Evolutionary conservation across 2,888 invertebrate genomes (phyloP), one percentile per base, ranked within the genome.

Genomic region (Osedax frankpressi): DNA sequence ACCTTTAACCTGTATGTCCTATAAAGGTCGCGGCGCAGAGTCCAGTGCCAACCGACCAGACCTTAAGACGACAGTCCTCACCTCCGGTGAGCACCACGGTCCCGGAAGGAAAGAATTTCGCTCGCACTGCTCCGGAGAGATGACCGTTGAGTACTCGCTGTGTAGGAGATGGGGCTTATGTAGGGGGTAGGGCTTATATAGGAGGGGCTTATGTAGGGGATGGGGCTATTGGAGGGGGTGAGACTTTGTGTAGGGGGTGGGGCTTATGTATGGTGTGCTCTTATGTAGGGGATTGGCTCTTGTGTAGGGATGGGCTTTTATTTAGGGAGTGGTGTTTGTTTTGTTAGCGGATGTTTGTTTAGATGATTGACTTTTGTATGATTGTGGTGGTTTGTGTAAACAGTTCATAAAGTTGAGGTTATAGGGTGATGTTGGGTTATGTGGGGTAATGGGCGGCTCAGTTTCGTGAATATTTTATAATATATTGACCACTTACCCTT

Each of bases 11-110:
- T 63, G 83, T 87, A 80, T 91, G 90, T 0, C 90, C 90, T 72
- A 82, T 86, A 27, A 91, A 80, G 2, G 88, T 89, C 1, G 88
- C 88, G 26, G 89, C 89, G 82, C 89, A 89, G 70, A 87, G 82
- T 27, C 90, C 90, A 29, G 87, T 87, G 78, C 89, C 89, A 0
- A 89, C 89, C 71, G 89, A 89, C 90, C 90, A 91, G 74, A 91
- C 87, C 81, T 88, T 88, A 62, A 89, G 84, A 62, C 87, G 87
- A 79, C 89, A 88, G 84, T 91, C 91, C 44, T 89, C 88, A 11
- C 90, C 90, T 28, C 88, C 89, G 65, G 88, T 88, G 71, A 90
- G 81, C 0, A 89, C 84, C 1, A 90, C 90, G 73, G 88, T 81
- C 0, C 89, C 90, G 24, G 90, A 90, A 29, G 90, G 90, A 79